phyloP scores from a whole-genome alignment of 2,888 invertebrate species.

The Eilema griseolum region DNA sequence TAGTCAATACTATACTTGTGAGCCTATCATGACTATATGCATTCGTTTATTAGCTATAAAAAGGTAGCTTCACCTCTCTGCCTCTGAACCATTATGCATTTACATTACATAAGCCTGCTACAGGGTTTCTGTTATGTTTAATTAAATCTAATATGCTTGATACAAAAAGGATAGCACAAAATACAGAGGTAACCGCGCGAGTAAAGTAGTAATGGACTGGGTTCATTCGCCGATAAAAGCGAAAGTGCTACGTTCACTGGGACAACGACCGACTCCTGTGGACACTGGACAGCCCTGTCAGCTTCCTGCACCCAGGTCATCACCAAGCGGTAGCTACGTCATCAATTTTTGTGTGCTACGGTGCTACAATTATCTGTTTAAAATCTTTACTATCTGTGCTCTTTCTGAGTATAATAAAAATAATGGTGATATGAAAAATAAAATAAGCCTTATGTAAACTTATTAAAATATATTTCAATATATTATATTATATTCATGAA shows the following conservation, averaged over 20 bases:
- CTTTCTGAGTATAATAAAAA: neutral
- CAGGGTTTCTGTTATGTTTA: too few species aligned
- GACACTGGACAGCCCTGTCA: conserved; percentile 66
- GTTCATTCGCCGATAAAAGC: conserved; percentile 86
- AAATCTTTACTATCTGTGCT: neutral
- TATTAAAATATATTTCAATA: too few species aligned
- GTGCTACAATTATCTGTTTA: conserved; percentile 8
- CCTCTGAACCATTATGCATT: too few species aligned
- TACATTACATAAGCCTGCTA: too few species aligned
- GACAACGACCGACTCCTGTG: conserved; percentile 84
- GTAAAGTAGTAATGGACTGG: conserved; percentile 81
- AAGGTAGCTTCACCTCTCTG: too few species aligned
- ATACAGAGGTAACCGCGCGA: conserved; percentile 84
- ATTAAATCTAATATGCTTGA: too few species aligned
- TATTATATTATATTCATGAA: too few species aligned
- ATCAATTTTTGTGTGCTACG: conserved; percentile 43
- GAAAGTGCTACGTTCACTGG: conserved; percentile 85
- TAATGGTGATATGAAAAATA: neutral
- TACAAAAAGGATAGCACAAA: too few species aligned
- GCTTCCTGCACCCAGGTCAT: conserved; percentile 72
- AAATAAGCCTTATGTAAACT: neutral
- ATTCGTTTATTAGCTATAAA: too few species aligned
- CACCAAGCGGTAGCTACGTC: conserved; percentile 59
- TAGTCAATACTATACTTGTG: too few species aligned
- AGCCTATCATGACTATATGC: too few species aligned